These are phyloP conservation scores for Brachypodius melanocephalos DNA, from an alignment of 2,113 vertebrate species.

Conservation along the genomic window DNA sequence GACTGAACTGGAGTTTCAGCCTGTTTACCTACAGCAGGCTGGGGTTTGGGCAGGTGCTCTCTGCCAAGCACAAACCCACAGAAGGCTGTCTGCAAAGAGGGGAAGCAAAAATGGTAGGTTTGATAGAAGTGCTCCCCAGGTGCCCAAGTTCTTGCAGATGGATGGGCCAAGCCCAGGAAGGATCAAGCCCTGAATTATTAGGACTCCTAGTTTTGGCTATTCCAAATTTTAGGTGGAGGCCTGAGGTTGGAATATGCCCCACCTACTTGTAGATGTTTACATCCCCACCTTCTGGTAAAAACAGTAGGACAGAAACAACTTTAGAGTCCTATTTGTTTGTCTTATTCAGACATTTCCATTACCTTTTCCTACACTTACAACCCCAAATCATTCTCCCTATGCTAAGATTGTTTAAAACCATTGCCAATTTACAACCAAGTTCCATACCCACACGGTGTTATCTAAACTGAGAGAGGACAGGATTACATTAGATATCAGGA, in stretches of 20 bases:
- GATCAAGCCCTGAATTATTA: neutral
- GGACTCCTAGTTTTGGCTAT: neutral
- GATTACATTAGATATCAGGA: neutral
- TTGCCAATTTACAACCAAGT: neutral
- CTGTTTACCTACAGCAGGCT: neutral
- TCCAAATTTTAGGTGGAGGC: neutral
- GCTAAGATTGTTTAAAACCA: neutral
- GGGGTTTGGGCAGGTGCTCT: neutral
- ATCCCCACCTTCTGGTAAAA: neutral
- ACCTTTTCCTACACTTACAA: neutral
- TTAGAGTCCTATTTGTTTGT: neutral
- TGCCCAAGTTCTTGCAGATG: neutral
- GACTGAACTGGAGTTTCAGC: neutral
- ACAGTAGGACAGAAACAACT: neutral
- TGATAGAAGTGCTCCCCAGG: rapidly evolving
- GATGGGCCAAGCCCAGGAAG: neutral
- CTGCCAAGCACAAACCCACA: too few species aligned
- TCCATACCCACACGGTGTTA: neutral
- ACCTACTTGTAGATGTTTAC: neutral
- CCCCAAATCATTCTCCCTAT: neutral
- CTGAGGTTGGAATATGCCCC: rapidly evolving
- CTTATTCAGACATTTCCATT: neutral
- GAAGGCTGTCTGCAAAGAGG: neutral
- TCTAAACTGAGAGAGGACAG: neutral
- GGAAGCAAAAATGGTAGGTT: neutral